phyloP scores from a whole-genome alignment of 2,888 invertebrate species.

The Sinotaia quadrata region DNA sequence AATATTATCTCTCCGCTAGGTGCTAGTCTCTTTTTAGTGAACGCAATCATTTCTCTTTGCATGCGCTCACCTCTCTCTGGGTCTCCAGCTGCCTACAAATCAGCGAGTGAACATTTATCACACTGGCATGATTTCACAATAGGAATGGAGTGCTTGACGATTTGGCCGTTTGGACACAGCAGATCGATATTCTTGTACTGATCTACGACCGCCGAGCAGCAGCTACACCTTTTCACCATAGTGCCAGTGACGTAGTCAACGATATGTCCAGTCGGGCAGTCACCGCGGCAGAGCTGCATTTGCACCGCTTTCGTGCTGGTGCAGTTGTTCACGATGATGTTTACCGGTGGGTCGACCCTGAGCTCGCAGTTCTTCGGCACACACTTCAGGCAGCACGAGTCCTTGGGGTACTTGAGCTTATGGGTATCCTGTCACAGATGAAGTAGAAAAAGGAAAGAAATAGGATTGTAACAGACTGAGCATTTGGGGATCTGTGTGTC shows the following conservation, averaged over 20 bases:
- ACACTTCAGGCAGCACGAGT: constrained; percentile 4
- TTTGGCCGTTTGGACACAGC: neutral
- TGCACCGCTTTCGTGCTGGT: neutral
- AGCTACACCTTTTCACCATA: neutral
- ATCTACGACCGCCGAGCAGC: neutral
- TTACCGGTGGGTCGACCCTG: neutral
- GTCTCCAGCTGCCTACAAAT: too few relatives aligned
- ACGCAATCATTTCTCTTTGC: too few relatives aligned
- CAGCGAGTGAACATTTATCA: too few relatives aligned
- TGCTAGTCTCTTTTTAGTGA: too few relatives aligned
- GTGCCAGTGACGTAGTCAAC: neutral
- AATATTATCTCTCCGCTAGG: too few relatives aligned
- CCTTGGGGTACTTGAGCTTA: neutral
- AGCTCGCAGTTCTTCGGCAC: neutral
- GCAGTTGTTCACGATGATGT: neutral
- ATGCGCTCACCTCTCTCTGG: too few relatives aligned
- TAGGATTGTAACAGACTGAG: too few relatives aligned
- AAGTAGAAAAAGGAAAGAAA: too few relatives aligned
- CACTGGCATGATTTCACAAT: neutral
- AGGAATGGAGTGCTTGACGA: neutral
- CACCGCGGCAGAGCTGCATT: neutral
- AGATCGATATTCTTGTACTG: neutral
- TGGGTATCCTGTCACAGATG: constrained; percentile 8
- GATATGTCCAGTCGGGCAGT: neutral
- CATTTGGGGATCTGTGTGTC: too few relatives aligned